These are phyloP conservation scores for Erpobdella octoculata DNA, from an alignment of 2,888 invertebrate species.

Conservation along the genomic window DNA sequence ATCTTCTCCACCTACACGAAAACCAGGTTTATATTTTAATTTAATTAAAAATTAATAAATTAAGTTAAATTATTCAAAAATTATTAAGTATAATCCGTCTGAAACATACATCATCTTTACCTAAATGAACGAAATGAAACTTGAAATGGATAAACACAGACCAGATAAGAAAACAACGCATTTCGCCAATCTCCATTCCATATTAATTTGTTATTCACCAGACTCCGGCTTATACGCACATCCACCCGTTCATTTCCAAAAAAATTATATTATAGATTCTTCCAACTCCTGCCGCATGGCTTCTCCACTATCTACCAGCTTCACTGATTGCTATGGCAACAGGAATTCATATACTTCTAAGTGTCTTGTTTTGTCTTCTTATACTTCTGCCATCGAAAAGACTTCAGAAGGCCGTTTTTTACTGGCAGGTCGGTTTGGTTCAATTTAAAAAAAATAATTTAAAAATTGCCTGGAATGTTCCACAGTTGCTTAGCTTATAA, in stretches of 20 bases:
- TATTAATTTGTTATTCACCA: neutral
- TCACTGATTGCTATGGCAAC: neutral
- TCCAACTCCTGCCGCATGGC: constrained; percentile 17
- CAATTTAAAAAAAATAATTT: too few species aligned
- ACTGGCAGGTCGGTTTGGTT: constrained; percentile 23
- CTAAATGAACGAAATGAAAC: too few species aligned
- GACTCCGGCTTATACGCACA: neutral
- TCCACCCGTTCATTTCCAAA: neutral
- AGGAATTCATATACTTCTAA: neutral
- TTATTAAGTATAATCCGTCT: too few species aligned
- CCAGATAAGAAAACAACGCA: too few species aligned
- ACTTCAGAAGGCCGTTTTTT: constrained; percentile 3
- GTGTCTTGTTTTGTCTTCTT: neutral
- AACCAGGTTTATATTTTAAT: neutral
- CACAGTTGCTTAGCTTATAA: too few species aligned
- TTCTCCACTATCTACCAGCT: constrained; percentile 1
- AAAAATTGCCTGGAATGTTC: too few species aligned
- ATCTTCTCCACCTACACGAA: neutral
- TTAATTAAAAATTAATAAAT: neutral
- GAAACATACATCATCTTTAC: too few species aligned
- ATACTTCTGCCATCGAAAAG: constrained; percentile 14
- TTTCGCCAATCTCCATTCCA: too few species aligned
- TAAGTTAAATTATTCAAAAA: too few species aligned
- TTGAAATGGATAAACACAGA: too few species aligned
- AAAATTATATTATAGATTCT: neutral